phyloP scores from a whole-genome alignment of 2,113 vertebrate species.

The Leucopsar rothschildi region DNA sequence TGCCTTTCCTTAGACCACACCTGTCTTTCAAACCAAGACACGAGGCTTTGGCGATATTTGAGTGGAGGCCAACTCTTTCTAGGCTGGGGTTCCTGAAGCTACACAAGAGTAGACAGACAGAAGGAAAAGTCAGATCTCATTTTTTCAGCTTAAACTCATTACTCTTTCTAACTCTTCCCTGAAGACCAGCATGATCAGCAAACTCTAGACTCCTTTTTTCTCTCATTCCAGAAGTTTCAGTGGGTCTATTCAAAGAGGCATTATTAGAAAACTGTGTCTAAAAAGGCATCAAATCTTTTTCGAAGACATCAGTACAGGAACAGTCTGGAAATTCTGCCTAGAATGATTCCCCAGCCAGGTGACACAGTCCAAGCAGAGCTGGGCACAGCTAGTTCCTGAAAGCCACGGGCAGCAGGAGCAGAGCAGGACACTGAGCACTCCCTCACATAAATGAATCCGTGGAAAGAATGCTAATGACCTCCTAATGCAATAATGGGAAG shows the following conservation, averaged over 20 bases:
- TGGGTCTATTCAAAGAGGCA: not conserved
- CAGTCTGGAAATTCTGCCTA: not conserved
- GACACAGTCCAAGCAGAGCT: not conserved
- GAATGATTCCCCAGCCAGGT: not conserved
- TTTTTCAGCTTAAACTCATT: not conserved
- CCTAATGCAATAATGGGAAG: not conserved
- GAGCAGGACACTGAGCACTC: not conserved
- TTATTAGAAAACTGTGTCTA: not conserved
- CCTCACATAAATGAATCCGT: not conserved
- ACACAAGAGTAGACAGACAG: fast-evolving
- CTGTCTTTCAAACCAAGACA: no score
- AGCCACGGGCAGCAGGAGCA: not conserved
- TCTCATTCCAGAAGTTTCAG: not conserved
- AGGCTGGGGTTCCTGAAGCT: not conserved
- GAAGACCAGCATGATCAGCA: not conserved
- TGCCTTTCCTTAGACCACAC: no score
- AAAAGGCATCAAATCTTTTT: not conserved
- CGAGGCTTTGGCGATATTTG: not conserved
- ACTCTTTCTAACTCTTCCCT: not conserved
- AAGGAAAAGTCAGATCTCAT: not conserved
- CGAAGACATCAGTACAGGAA: not conserved
- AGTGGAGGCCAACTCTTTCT: not conserved
- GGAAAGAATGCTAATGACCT: not conserved
- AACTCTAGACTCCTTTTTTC: not conserved
- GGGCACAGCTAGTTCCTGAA: fast-evolving